Base-by-base conservation (phyloP, 2,797 vertebrate species). In the Hyperoplus lanceolatus region DNA sequence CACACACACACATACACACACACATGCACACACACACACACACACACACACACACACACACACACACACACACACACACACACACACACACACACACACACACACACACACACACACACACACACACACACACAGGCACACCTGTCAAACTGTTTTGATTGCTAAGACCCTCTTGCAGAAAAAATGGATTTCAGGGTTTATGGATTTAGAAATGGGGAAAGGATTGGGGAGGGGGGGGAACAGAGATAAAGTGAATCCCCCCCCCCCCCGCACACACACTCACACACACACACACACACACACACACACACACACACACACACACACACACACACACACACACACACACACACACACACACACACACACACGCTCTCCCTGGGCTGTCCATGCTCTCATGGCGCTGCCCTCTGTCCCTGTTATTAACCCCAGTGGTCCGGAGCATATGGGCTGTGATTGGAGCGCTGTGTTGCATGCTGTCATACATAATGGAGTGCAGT, bases 101-200 rank as follows among this genome's bases (percentile, higher is more conserved):
- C 46, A 3, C 70, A 45, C 63, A 42, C 78, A 53, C 77, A 64
- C 72, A 72, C 63, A 6, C 62, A 62, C 29, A 60, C 39, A 50
- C 64, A 75, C 54, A 51, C 4, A 62, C 54, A 53, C 54, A 63
- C 56, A 60, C 53, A 65, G 67, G 58, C 77, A 86, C 75, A 81
- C 79, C 60, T 87, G 80, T 77, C 81, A 70, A 1, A 43, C 55
- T 76, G 50, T 60, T 75, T n/a, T 46, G 57, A 79, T 75, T 57
- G 48, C 53, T 18, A 68, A 64, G 13, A 77, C 41, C 50, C 43
- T 54, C 38, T 66, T 81, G 82, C 69, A 66, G 81, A 64, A 77
- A 29, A 81, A 92, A 79, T 77, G 74, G 75, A 88, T 91, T 90
- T 92, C 84, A 74, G 78, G 83, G 85, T 86, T 89, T 86, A 74